Evolutionary conservation across 2,797 vertebrate genomes (phyloP).

Genomic region (Gadopsis marmoratus): DNA sequence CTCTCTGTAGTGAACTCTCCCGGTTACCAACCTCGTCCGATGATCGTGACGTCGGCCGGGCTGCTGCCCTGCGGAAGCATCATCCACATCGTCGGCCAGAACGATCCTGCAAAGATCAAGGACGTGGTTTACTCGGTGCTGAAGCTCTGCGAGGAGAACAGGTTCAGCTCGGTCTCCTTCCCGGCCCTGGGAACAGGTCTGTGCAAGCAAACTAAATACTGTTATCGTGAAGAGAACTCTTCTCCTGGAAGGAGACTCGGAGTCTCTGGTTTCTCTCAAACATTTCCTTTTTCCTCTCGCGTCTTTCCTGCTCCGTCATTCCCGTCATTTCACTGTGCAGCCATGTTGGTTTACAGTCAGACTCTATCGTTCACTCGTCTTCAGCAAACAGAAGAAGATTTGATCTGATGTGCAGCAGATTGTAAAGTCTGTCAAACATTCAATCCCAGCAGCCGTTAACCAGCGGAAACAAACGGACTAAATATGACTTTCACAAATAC

Average conservation of each 20-base stretch:
- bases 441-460: no score
- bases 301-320: background rate
- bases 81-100: constrained; percentile 85
- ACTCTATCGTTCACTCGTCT: background rate
- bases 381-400: background rate
- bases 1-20: constrained; percentile 53
- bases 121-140: constrained; percentile 80
- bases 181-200: constrained; percentile 94
- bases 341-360: background rate
- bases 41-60: constrained; percentile 87
- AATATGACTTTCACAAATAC: no score
- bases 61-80: constrained; percentile 84
- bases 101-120: constrained; percentile 69
- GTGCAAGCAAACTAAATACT: background rate
- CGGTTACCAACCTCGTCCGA: constrained; percentile 43
- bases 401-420: no score
- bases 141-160: constrained; percentile 80
- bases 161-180: constrained; percentile 86
- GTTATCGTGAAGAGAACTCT: background rate
- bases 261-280: background rate
- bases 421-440: no score
- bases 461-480: no score
- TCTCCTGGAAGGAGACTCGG: background rate
- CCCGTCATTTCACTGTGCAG: background rate
- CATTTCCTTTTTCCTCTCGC: background rate